Evolutionary conservation across 2,888 invertebrate species (phyloP), one percentile per base, ranked within the genome.

Genomic region (Trypoxylon attenuatum): DNA sequence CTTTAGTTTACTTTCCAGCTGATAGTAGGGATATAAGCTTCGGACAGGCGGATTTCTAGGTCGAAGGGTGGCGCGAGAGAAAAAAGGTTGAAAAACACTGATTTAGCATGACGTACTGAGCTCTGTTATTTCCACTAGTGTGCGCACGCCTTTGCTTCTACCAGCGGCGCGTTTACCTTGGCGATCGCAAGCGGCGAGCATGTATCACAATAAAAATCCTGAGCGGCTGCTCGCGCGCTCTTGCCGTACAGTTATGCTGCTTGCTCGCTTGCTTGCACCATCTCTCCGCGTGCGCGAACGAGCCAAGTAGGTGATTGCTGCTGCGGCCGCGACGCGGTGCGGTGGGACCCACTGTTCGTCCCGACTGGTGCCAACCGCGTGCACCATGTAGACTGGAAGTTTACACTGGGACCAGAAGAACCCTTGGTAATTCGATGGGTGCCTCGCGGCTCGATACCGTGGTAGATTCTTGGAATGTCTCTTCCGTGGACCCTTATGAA

Each of bases 201-300:
- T 33, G 41, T 39, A 64, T 55, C 64, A 60, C 60, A 64, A 68
- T 59, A 68, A 73, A 69, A 71, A 61, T 62, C 33, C 33, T 21
- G 19, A 47, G 50, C 22, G 3, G 16, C 25, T 3, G 51, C 23
- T 23, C 10, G 47, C 18, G 13, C 25, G 16, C 18, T 16, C 29
- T 13, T 13, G 41, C 57, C 71, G 67, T 75, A 78, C 79, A 77
- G 78, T 80, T 80, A 80, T 69, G 65, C 76, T 76, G 64, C 65
- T 68, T 56, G 64, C 66, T 66, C 65, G 60, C 42, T 53, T 27
- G 64, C 65, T 68, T 56, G 64, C 66, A 67, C 65, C 63, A 45
- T 53, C 41, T n/a, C n/a, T 52, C 57, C 42, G 8, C 25, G 25
- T 25, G 5, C 25, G 5, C 33, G 33, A 13, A 13, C 33, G 33